Conservation (phyloP, 1,140 invertebrate species). For the Aphis craccivora region DNA sequence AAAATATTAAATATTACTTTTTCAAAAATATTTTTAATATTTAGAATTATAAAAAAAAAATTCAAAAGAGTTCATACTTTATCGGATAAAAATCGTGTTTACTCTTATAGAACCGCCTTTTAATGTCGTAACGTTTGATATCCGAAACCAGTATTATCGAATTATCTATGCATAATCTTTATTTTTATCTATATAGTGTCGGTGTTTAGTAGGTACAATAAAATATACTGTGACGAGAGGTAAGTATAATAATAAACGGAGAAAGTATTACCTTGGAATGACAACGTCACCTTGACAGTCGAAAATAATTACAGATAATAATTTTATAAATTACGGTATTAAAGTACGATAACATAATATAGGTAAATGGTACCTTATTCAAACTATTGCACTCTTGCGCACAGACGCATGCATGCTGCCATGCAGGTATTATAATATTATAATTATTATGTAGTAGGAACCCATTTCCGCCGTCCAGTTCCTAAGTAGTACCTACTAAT, state of each 20-base stretch:
- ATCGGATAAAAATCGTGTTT: not conserved
- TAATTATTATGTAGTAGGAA: not conserved
- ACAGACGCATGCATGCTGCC: not conserved
- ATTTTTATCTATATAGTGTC: not conserved
- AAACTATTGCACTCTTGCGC: not conserved
- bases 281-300: constrained; percentile 24
- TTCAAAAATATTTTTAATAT: too few species aligned
- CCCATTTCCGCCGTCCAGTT: not conserved
- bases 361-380: not conserved
- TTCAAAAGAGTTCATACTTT: not conserved
- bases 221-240: not conserved
- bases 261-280: not conserved
- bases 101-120: not conserved
- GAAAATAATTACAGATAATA: not conserved
- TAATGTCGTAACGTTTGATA: not conserved
- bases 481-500: not conserved
- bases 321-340: not conserved
- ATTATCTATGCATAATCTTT: constrained; percentile 23
- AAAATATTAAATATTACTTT: too few species aligned
- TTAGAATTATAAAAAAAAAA: too few species aligned
- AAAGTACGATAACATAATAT: not conserved
- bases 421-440: not conserved
- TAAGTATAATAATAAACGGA: not conserved
- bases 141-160: not conserved
- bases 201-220: not conserved